Evolutionary conservation across 1,140 invertebrate species (phyloP), one percentile per base, ranked within the genome.

Genomic region (Lasaia peninsularis): DNA sequence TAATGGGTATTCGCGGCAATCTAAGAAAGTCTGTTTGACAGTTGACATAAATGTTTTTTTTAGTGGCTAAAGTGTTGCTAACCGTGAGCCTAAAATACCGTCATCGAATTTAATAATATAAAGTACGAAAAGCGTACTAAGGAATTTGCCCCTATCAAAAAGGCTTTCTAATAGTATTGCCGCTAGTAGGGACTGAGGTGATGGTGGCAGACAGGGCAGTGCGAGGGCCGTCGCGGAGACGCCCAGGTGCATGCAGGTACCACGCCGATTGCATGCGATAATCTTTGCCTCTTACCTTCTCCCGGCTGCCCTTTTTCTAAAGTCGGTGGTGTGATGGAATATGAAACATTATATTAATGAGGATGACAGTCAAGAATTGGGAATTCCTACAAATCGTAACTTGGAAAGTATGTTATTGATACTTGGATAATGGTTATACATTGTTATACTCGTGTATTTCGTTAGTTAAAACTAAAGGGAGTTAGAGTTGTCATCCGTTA

Each of bases 261-360:
- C 71, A 72, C 62, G 66, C 56, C 73, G 69, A 76, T 73, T 69
- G 51, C 80, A 85, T 86, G 84, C 84, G 67, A 63, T 76, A 80
- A 70, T 83, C 67, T 63, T 68, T 67, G 76, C 73, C 70, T 67
- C 92, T 92, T 93, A 94, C 94, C 93, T 95, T 95, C 86, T 95
- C 94, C 84, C 93, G 91, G 90, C 94, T 95, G 90, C 94, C 94
- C 90, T 94, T 95, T 92, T 95, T 95, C 94, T 95, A 91, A 75
- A 85, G 78, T 91, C 76, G 89, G 81, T 73, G 74, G 60, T 74
- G 58, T 77, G 80, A 88, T 86, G 83, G 75, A 88, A 88, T 84
- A 86, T 86, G 80, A 83, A 89, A 88, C 77, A 86, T 86, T 81
- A 55, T 71, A 84, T 88, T 86, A 88, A 88, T 88, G 86, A 78